phyloP scores from a whole-genome alignment of 1,140 invertebrate species.

The Pissodes strobi region DNA sequence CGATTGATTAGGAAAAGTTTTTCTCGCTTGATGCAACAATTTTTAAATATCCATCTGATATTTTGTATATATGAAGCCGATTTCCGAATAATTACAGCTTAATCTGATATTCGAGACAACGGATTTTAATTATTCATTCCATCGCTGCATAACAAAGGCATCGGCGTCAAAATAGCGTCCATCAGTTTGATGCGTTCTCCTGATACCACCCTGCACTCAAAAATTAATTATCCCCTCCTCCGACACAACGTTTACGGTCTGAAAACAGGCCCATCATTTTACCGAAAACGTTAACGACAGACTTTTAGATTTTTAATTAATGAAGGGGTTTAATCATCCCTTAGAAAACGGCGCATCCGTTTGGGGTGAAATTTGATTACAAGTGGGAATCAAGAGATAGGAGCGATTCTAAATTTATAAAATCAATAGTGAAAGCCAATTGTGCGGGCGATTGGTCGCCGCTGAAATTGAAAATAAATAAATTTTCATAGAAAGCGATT shows the following conservation, averaged over 20 bases:
- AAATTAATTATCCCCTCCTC: conserved; percentile 26
- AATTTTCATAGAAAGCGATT: no score
- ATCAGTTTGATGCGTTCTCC: background rate
- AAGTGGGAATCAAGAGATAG: conserved; percentile 15
- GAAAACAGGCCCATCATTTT: conserved; percentile 19
- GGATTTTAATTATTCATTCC: no score
- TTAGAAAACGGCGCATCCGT: conserved; percentile 21
- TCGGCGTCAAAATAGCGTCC: background rate
- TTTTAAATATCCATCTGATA: no score
- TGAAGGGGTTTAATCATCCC: conserved; percentile 30
- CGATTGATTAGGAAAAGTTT: no score
- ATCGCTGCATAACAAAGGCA: no score
- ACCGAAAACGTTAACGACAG: conserved; percentile 22
- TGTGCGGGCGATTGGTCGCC: background rate
- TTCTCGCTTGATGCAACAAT: no score
- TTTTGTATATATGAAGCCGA: no score
- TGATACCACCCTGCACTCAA: conserved; percentile 1
- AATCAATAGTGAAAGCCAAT: conserved; percentile 16
- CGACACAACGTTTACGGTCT: conserved; percentile 13
- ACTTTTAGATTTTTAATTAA: conserved; percentile 30
- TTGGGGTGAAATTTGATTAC: conserved; percentile 22
- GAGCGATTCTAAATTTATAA: conserved; percentile 14
- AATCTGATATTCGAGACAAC: no score
- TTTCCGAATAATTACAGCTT: no score
- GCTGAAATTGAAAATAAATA: conserved; percentile 12